Evolutionary conservation across 2,797 vertebrate species (phyloP).

Genomic region (Chloroceryle inda): DNA sequence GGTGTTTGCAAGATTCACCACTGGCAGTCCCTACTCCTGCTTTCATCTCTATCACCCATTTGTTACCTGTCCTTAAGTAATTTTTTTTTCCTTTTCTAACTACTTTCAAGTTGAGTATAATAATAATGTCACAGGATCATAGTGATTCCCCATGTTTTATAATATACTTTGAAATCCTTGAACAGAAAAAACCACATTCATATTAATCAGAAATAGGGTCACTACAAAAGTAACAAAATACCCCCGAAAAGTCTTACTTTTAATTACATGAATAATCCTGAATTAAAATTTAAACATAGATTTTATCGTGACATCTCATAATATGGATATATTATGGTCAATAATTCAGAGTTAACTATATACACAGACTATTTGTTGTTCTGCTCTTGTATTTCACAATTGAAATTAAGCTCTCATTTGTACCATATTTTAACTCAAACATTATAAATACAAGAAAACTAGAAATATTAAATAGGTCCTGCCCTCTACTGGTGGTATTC

Average conservation of each 20-base stretch:
- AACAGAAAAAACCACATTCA: rapidly evolving
- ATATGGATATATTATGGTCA: background rate
- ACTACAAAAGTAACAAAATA: no score
- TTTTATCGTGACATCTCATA: background rate
- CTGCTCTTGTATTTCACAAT: background rate
- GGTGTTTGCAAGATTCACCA: background rate
- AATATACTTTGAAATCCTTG: background rate
- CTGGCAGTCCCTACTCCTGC: background rate
- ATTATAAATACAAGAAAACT: background rate
- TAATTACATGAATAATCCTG: slow-evolving; percentile 23
- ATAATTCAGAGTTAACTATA: background rate
- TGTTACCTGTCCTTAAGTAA: background rate
- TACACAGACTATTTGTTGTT: background rate
- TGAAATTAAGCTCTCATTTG: background rate
- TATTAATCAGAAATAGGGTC: no score
- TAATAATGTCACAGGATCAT: background rate
- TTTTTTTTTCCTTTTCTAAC: background rate
- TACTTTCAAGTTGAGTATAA: background rate
- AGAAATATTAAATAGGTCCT: background rate
- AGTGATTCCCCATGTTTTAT: background rate
- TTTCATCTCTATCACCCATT: background rate
- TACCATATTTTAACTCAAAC: background rate
- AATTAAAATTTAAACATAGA: slow-evolving; percentile 31
- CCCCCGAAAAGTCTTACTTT: background rate
- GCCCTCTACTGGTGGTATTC: background rate